Percentiles rank a stretch among this genome's conserved stretches.
phyloP scores from a whole-genome alignment of 1,140 invertebrate species.

The Zaprionus taronus region DNA sequence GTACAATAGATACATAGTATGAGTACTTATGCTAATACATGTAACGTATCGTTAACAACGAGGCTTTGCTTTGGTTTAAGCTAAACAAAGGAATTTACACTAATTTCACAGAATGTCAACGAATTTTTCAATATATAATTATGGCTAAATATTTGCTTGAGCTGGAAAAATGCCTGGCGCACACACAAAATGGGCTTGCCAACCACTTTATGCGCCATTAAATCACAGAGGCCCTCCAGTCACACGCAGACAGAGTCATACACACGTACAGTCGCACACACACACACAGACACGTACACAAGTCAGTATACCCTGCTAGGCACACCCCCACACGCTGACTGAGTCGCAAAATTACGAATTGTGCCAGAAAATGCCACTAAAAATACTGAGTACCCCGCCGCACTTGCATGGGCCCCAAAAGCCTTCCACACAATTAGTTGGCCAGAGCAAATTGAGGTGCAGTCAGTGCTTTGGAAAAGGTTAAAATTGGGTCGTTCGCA shows the following conservation, averaged over 20 bases:
- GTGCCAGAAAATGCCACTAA: conserved; percentile 48
- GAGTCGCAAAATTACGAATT: conserved; percentile 49
- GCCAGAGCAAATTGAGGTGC: conserved; percentile 72
- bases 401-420: conserved; percentile 19
- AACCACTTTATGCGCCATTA: conserved; percentile 58
- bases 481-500: conserved; percentile 70
- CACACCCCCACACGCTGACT: conserved; percentile 15
- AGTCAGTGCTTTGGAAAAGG: conserved; percentile 46
- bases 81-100: background rate
- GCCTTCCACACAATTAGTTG: conserved; percentile 79
- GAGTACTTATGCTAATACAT: conserved; percentile 7
- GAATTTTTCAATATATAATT: conserved; percentile 44
- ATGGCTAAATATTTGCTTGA: conserved; percentile 55
- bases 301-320: background rate
- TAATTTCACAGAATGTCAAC: conserved; percentile 15
- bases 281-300: conserved; percentile 11
- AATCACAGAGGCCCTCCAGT: conserved; percentile 49
- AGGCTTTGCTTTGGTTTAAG: conserved; percentile 14
- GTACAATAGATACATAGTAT: background rate
- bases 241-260: conserved; percentile 20
- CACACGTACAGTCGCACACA: background rate
- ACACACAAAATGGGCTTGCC: conserved; percentile 41
- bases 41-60: background rate
- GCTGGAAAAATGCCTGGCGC: conserved; percentile 18
- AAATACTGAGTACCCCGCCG: conserved; percentile 30